phyloP scores from a whole-genome alignment of 30 jellyfish, hydroid and myxozoan genomes.

The Pelagia noctiluca region DNA sequence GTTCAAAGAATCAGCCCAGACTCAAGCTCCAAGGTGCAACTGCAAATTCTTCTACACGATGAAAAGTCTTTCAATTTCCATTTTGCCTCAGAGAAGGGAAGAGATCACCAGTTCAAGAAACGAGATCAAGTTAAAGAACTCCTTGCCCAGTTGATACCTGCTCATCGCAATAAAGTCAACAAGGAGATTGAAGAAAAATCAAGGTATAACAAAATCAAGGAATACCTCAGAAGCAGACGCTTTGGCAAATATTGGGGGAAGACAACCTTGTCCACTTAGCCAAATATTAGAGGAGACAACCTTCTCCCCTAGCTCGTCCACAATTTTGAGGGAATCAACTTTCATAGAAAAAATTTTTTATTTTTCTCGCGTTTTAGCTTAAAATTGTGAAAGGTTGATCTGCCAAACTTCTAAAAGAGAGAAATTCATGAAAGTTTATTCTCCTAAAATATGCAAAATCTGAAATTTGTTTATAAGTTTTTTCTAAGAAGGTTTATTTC shows the following conservation, averaged over 20 bases:
- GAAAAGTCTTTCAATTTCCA: slow-evolving; percentile 89
- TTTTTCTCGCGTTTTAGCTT: no score
- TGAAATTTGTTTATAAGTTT: no score
- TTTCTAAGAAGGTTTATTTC: no score
- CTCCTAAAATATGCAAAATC: no score
- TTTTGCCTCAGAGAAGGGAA: slow-evolving; percentile 84
- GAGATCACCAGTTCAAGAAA: slow-evolving; percentile 84
- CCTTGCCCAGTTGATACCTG: slow-evolving; percentile 97
- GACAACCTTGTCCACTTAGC: no score
- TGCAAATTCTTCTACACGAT: slow-evolving; percentile 88
- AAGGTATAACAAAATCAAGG: slow-evolving; percentile 49
- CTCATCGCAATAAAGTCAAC: slow-evolving; percentile 88
- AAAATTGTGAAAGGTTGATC: no score
- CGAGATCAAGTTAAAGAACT: slow-evolving; percentile 87
- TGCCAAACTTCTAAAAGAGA: no score
- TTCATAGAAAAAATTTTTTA: no score
- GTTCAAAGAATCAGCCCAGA: slow-evolving; percentile 99
- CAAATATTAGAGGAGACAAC: not conserved
- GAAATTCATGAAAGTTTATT: no score
- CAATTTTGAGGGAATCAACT: not conserved
- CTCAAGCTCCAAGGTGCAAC: slow-evolving; percentile 96
- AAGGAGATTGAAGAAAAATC: slow-evolving; percentile 94
- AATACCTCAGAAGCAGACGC: not conserved
- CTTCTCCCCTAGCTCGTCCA: not conserved
- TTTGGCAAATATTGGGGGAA: no score